Evolutionary conservation across 2,888 invertebrate genomes (phyloP).

Genomic region (Gryllus longicercus): DNA sequence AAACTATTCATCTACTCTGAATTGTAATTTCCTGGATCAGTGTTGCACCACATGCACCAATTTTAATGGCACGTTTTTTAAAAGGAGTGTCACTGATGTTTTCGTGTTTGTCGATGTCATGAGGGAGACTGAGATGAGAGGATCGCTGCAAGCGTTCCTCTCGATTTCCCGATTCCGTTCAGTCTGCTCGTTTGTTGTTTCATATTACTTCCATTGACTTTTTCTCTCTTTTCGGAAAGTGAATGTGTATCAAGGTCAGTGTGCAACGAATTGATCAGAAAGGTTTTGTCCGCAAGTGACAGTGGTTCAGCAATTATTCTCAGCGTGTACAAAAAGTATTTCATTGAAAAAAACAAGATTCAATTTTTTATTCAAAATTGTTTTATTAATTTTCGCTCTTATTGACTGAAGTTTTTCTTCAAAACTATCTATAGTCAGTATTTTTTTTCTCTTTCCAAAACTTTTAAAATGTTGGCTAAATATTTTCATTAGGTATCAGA

Average conservation of each 20-base stretch:
- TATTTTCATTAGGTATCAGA: no score
- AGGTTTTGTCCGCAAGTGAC: no score
- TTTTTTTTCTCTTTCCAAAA: no score
- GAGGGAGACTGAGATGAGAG: neutral
- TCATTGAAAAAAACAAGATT: no score
- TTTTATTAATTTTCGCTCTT: no score
- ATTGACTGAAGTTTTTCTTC: no score
- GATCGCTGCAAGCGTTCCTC: neutral
- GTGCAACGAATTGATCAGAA: neutral
- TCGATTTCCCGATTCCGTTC: neutral
- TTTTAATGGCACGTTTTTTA: neutral
- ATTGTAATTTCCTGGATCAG: neutral
- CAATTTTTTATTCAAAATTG: no score
- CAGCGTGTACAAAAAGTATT: no score
- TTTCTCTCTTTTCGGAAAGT: neutral
- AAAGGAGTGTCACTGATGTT: conserved; percentile 8
- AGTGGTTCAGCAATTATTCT: no score
- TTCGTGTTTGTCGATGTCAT: neutral
- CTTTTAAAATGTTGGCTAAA: no score
- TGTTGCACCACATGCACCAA: neutral
- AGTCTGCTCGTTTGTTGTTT: neutral
- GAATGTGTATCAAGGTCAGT: neutral
- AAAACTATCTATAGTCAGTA: no score
- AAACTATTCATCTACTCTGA: neutral
- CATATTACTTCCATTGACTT: neutral